Evolutionary conservation across 2,888 invertebrate genomes (phyloP).

Genomic region (Agelastica alni): DNA sequence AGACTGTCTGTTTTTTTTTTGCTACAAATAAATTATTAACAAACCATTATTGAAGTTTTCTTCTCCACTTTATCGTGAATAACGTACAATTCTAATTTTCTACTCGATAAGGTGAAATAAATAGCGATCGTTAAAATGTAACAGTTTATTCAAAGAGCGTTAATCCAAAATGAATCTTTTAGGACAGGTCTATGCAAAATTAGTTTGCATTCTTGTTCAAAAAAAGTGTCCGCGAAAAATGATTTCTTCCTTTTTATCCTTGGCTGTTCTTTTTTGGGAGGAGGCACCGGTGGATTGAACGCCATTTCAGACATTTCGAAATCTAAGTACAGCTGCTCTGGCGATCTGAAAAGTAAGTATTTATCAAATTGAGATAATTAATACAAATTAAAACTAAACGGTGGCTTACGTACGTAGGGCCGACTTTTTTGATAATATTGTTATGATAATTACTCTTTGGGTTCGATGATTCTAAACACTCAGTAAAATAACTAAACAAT

Average conservation of each 20-base stretch:
- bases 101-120: no score
- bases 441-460: no score
- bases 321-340: conserved; percentile 65
- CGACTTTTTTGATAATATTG: no score
- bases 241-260: conserved; percentile 46
- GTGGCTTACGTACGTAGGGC: no score
- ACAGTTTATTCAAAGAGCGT: conserved; percentile 13
- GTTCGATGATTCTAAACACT: no score
- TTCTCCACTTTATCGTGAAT: no score
- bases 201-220: conserved; percentile 57
- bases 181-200: conserved; percentile 46
- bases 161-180: conserved; percentile 36
- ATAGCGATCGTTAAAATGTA: no score
- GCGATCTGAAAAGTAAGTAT: conserved; percentile 64
- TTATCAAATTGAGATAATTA: conserved; percentile 26
- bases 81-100: no score
- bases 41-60: no score
- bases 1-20: no score
- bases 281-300: conserved; percentile 74
- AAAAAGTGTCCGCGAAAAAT: conserved; percentile 48
- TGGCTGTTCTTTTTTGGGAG: conserved; percentile 60
- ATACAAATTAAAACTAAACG: conserved; percentile 26
- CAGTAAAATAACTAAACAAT: no score
- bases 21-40: no score
- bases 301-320: conserved; percentile 73